Percentiles rank a stretch among this genome's conserved stretches.
These are phyloP conservation scores for Rhabditoides inermis DNA, from an alignment of 2,888 invertebrate genomes.

Conservation along the genomic window DNA sequence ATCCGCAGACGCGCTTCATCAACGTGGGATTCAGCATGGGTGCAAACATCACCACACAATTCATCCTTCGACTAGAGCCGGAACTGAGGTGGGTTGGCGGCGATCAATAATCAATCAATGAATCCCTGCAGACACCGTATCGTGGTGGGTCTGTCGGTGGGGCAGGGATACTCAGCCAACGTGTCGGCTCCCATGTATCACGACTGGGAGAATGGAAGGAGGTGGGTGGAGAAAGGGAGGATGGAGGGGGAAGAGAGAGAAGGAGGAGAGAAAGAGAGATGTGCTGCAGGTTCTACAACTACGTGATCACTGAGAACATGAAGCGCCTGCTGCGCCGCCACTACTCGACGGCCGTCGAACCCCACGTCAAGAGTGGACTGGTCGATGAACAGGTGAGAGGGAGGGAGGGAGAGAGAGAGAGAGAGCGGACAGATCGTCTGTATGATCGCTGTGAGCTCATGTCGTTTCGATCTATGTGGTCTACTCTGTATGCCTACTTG, in stretches of 20 bases:
- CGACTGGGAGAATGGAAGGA: constrained; percentile 50
- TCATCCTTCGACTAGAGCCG: constrained; percentile 69
- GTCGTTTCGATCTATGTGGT: too few relatives aligned
- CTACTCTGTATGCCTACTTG: background rate
- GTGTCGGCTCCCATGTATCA: constrained; percentile 60
- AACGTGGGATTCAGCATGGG: constrained; percentile 87
- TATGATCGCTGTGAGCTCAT: too few relatives aligned
- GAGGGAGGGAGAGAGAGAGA: too few relatives aligned
- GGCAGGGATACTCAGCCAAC: constrained; percentile 85
- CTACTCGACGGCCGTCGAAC: constrained; percentile 60
- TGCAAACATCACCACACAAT: constrained; percentile 84
- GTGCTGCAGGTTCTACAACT: constrained; percentile 74
- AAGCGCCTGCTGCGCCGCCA: constrained; percentile 78
- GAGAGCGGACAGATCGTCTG: too few relatives aligned
- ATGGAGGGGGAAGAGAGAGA: too few relatives aligned
- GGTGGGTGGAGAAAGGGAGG: too few relatives aligned
- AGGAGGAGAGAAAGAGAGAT: too few relatives aligned
- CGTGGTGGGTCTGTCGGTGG: constrained; percentile 73
- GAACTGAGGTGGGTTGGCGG: constrained; percentile 4
- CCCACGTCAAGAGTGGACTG: constrained; percentile 28
- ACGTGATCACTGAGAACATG: constrained; percentile 85
- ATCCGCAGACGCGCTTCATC: constrained; percentile 62
- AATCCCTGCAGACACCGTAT: constrained; percentile 10
- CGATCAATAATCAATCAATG: background rate
- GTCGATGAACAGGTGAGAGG: constrained; percentile 62